phyloP scores from a whole-genome alignment of 2,797 vertebrate species.

The Tapirus indicus region DNA sequence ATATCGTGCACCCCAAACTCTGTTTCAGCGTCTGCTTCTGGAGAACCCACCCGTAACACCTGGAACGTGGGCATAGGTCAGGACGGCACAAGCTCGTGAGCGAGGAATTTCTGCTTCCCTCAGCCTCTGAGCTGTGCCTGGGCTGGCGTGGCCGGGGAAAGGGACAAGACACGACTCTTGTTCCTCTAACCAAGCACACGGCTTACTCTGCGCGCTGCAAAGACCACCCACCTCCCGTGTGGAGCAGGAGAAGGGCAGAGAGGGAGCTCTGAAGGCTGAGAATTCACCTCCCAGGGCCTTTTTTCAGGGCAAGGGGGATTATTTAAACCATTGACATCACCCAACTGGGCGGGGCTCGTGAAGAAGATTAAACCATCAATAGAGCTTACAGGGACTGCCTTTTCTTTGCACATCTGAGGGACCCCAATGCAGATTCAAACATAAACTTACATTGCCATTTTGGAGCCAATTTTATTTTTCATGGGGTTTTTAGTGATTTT shows the following conservation, averaged over 20 bases:
- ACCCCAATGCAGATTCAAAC: not conserved
- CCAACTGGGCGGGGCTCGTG: accelerated
- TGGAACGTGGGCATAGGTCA: too few species aligned
- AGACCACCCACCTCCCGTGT: too few species aligned
- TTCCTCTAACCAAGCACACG: not conserved
- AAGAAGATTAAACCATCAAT: not conserved
- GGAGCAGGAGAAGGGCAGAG: not conserved
- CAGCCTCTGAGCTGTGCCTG: not conserved
- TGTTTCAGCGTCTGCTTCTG: not conserved
- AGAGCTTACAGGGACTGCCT: not conserved
- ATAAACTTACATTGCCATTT: not conserved
- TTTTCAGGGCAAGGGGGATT: not conserved
- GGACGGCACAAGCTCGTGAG: not conserved
- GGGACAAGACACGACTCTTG: too few species aligned
- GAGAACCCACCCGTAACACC: too few species aligned
- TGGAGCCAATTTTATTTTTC: not conserved
- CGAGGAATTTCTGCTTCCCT: not conserved
- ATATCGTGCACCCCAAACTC: not conserved
- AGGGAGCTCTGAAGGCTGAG: not conserved
- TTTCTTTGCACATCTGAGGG: accelerated
- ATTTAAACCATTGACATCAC: too few species aligned
- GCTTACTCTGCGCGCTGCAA: not conserved
- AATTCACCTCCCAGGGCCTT: not conserved
- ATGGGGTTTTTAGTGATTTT: not conserved
- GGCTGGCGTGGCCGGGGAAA: accelerated